Conservation (phyloP, 2,113 vertebrate genomes). For the Odontesthes bonariensis region DNA sequence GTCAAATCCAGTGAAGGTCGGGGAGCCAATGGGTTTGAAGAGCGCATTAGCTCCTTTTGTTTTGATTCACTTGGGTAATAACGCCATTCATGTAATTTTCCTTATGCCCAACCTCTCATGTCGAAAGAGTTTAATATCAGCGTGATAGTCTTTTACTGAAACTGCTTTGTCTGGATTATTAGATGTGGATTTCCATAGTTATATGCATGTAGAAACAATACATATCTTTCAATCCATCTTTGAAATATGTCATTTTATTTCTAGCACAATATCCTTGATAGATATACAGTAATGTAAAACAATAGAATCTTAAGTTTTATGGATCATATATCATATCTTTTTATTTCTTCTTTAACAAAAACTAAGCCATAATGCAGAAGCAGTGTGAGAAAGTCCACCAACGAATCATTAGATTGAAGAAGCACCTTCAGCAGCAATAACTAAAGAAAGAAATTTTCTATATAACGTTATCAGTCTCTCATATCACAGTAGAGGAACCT, state of each 20-base stretch:
- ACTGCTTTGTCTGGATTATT: constrained; percentile 1
- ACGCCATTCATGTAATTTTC: constrained; percentile 12
- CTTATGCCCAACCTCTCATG: constrained; percentile 7
- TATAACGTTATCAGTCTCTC: neutral
- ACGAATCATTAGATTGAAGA: neutral
- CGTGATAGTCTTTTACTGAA: constrained; percentile 5
- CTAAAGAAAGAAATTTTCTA: too few relatives aligned
- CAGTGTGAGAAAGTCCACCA: neutral
- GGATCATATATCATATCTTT: neutral
- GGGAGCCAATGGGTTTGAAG: neutral
- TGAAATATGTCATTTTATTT: too few relatives aligned
- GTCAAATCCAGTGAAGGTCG: constrained; percentile 15
- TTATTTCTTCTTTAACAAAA: neutral
- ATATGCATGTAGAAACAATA: neutral
- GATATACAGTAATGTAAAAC: too few relatives aligned
- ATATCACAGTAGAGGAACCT: neutral
- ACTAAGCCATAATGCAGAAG: neutral
- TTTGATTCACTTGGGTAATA: constrained; percentile 21
- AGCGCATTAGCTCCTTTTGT: constrained; percentile 22
- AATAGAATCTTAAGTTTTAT: neutral
- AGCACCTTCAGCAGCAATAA: neutral
- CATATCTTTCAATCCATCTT: too few relatives aligned
- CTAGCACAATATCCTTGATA: too few relatives aligned
- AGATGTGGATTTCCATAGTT: constrained; percentile 9
- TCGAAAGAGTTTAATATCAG: constrained; percentile 11